Conservation (phyloP, 2,888 invertebrate species). For the Neoaliturus tenellus region DNA sequence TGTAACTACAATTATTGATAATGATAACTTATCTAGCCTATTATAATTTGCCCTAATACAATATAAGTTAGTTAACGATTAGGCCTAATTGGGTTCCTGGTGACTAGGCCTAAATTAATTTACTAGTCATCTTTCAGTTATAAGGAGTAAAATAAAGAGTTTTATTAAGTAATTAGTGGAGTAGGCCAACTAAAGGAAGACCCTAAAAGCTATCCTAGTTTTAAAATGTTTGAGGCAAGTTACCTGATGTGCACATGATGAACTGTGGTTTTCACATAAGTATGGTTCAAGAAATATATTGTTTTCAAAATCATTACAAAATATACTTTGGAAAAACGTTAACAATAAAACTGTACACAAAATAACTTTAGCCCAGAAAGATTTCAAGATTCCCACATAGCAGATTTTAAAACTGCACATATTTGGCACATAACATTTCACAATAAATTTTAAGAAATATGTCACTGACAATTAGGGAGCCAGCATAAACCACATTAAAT, state of each 20-base stretch:
- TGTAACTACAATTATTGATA: too few species aligned
- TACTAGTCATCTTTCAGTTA: too few species aligned
- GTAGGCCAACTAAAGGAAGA: too few species aligned
- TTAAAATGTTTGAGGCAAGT: too few species aligned
- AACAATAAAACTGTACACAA: not conserved
- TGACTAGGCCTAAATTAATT: too few species aligned
- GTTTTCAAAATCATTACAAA: slow-evolving; percentile 31
- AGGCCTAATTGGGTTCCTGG: too few species aligned
- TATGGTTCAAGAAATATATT: slow-evolving; percentile 37
- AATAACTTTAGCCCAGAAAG: slow-evolving; percentile 8
- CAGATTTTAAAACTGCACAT: slow-evolving; percentile 45
- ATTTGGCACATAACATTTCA: slow-evolving; percentile 50
- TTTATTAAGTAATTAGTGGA: too few species aligned
- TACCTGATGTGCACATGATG: slow-evolving; percentile 58
- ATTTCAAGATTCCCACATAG: not conserved
- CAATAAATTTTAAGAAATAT: not conserved
- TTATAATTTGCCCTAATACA: too few species aligned
- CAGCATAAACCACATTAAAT: not conserved
- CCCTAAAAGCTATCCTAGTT: too few species aligned
- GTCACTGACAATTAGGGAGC: not conserved
- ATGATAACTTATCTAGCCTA: too few species aligned
- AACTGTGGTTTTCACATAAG: slow-evolving; percentile 56
- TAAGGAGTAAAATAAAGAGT: too few species aligned
- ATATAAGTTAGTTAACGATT: too few species aligned
- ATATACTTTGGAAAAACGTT: not conserved